A percentile compares a stretch with the other conserved stretches of the same genome.
These are phyloP conservation scores for Drosophila bifasciata DNA, from an alignment of 1,140 invertebrate species.

Conservation along the genomic window DNA sequence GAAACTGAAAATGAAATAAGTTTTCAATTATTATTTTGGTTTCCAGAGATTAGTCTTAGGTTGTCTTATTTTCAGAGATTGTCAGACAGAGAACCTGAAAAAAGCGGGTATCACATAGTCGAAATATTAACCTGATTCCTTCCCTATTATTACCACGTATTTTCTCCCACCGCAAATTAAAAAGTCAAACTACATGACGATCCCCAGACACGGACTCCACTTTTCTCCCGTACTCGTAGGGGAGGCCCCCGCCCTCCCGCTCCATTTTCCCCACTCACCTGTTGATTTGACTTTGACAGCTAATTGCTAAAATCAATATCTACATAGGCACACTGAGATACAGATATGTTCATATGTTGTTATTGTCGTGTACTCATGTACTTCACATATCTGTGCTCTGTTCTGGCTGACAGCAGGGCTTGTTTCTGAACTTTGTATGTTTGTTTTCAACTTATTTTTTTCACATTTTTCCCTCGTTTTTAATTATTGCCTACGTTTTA, in stretches of 20 bases:
- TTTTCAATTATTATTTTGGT: too few species aligned
- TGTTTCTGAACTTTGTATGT: slow-evolving; percentile 39
- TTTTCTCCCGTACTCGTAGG: not conserved
- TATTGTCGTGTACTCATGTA: too few species aligned
- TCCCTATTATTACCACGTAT: not conserved
- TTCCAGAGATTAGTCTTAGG: too few species aligned
- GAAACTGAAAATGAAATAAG: too few species aligned
- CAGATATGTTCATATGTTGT: slow-evolving; percentile 6
- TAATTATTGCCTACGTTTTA: slow-evolving; percentile 33
- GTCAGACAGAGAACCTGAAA: too few species aligned
- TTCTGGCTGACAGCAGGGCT: slow-evolving; percentile 25
- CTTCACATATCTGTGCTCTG: too few species aligned
- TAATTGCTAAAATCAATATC: slow-evolving; percentile 62
- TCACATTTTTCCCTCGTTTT: slow-evolving; percentile 31
- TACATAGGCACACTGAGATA: slow-evolving; percentile 13
- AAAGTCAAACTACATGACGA: slow-evolving; percentile 43
- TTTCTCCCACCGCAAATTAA: slow-evolving; percentile 20
- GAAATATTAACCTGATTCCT: too few species aligned
- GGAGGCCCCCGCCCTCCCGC: not conserved
- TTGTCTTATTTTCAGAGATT: too few species aligned
- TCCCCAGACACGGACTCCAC: slow-evolving; percentile 17
- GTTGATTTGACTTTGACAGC: slow-evolving; percentile 21
- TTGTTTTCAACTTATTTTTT: slow-evolving; percentile 24
- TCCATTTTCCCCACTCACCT: slow-evolving; percentile 17
- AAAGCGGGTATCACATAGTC: too few species aligned